These are phyloP conservation scores for Cactoblastis cactorum DNA, from an alignment of 2,888 invertebrate genomes.

Conservation along the genomic window DNA sequence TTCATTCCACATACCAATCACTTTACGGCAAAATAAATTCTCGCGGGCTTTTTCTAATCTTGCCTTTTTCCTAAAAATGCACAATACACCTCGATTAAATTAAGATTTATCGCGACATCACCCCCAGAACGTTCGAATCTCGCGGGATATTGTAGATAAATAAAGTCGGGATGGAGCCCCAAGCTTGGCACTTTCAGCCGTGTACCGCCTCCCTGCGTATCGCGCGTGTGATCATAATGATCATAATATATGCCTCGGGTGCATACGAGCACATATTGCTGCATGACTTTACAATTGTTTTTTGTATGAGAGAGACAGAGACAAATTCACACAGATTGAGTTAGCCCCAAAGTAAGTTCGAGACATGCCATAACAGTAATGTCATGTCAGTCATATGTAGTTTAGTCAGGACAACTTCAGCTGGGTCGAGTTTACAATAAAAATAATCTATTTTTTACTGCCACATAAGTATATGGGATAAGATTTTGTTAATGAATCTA, in stretches of 20 bases:
- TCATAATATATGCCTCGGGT: constrained; percentile 20
- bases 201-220: constrained; percentile 14
- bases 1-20: too few species aligned
- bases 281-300: too few species aligned
- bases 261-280: neutral
- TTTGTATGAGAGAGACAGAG: too few species aligned
- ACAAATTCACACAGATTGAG: too few species aligned
- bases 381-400: too few species aligned
- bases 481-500: too few species aligned
- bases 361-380: too few species aligned
- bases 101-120: constrained; percentile 7
- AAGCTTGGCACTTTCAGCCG: constrained; percentile 18
- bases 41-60: neutral
- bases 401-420: too few species aligned
- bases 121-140: neutral
- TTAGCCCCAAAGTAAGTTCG: too few species aligned
- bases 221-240: constrained; percentile 27
- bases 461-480: too few species aligned
- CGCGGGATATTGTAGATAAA: constrained; percentile 9
- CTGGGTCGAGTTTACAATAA: too few species aligned
- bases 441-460: too few species aligned
- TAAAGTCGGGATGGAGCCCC: constrained; percentile 20
- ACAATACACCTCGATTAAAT: neutral
- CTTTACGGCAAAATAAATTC: neutral
- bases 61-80: neutral